Conservation (phyloP, 2,888 invertebrate species). For the Xanthorhoe designata region DNA sequence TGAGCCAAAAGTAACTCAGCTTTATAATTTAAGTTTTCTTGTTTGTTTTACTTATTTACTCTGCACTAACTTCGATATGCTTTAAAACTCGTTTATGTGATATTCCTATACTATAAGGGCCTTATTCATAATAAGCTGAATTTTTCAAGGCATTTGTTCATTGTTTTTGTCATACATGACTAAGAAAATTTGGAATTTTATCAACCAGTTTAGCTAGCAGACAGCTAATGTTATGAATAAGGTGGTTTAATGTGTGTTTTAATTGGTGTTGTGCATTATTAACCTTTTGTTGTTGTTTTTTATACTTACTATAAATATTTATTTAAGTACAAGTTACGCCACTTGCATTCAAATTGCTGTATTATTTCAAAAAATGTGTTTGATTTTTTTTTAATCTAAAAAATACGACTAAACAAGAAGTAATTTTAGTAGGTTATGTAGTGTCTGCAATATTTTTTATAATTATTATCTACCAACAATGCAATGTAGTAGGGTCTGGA, state of each 20-base stretch:
- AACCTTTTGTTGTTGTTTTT: constrained; percentile 33
- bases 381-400: background rate
- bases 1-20: constrained; percentile 9
- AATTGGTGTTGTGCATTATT: constrained; percentile 22
- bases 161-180: background rate
- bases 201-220: background rate
- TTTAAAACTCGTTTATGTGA: constrained; percentile 45
- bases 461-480: background rate
- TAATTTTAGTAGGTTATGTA: background rate
- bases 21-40: constrained; percentile 5
- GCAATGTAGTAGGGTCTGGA: too few relatives aligned
- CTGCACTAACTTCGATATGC: constrained; percentile 42
- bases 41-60: constrained; percentile 14
- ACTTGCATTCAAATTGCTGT: constrained; percentile 1
- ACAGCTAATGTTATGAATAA: background rate
- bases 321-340: background rate
- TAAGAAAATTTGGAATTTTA: background rate
- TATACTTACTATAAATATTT: constrained; percentile 12
- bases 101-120: constrained; percentile 38
- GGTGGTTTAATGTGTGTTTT: constrained; percentile 28
- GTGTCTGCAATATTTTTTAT: background rate
- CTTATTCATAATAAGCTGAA: background rate
- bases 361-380: background rate
- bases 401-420: background rate
- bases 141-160: background rate